phyloP scores from a whole-genome alignment of 2,797 vertebrate genomes.

The Choloepus didactylus region DNA sequence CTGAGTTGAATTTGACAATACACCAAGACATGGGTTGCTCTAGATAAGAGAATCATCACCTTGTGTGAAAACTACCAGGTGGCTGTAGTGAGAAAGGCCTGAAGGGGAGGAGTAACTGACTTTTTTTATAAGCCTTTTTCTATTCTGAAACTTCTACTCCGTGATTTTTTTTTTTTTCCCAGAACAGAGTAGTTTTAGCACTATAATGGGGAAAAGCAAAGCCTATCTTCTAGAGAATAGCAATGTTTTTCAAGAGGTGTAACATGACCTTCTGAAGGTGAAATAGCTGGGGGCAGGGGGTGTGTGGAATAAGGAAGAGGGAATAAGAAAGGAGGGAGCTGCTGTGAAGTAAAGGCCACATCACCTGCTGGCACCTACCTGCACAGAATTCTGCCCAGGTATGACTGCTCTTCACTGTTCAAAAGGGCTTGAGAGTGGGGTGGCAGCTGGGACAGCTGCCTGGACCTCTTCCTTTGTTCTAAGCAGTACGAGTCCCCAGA shows the following conservation, averaged over 20 bases:
- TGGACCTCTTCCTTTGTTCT: not conserved
- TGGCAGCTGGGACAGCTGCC: not conserved
- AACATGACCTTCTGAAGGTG: not conserved
- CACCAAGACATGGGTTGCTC: not conserved
- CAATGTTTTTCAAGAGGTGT: not conserved
- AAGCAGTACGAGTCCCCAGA: not conserved
- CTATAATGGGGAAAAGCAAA: not conserved
- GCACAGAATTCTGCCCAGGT: not conserved
- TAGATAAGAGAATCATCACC: not conserved
- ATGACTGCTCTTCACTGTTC: conserved; percentile 32
- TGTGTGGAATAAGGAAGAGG: not conserved
- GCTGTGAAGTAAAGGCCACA: conserved; percentile 16
- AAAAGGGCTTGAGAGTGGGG: not conserved
- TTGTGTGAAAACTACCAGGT: not conserved
- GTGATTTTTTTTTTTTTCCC: not conserved
- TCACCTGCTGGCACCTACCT: not conserved
- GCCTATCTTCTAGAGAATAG: conserved; percentile 4
- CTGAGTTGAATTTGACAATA: not conserved
- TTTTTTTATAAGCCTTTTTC: not conserved
- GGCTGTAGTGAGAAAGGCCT: not conserved
- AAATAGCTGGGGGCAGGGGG: not conserved
- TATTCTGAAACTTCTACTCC: conserved; percentile 34
- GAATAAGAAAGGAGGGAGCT: no score
- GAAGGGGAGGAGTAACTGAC: not conserved
- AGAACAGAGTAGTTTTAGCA: conserved; percentile 13